These are phyloP conservation scores for Dolichotis patagonum DNA, from an alignment of 2,113 vertebrate genomes.

Conservation along the genomic window DNA sequence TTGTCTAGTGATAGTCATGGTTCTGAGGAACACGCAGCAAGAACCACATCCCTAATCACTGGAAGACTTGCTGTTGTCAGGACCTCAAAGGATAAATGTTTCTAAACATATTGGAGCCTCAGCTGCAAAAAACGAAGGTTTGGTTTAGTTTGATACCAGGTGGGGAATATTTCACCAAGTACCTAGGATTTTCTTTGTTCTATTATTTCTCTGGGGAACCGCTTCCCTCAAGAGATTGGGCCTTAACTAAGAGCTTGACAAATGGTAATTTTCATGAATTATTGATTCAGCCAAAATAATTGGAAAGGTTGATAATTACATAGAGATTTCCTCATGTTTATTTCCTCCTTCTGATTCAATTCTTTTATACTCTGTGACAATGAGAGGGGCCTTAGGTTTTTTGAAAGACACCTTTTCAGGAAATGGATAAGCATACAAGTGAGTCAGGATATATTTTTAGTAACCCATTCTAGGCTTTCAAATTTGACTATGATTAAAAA, in stretches of 20 bases:
- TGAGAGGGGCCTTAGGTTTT: slow-evolving; percentile 4
- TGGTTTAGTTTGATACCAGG: slow-evolving; percentile 54
- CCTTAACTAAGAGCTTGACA: slow-evolving; percentile 69
- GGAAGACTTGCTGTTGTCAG: neutral
- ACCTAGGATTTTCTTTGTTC: slow-evolving; percentile 66
- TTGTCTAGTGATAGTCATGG: neutral
- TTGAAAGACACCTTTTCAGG: neutral
- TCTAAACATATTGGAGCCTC: slow-evolving; percentile 21
- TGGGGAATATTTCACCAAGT: slow-evolving; percentile 19
- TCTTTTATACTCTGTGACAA: slow-evolving; percentile 37
- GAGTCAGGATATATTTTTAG: neutral
- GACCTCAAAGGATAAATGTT: neutral
- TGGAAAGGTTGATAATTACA: slow-evolving; percentile 67
- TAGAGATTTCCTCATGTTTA: neutral
- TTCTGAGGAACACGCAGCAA: neutral
- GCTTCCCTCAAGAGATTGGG: neutral
- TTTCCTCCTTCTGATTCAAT: slow-evolving; percentile 28
- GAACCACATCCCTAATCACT: neutral
- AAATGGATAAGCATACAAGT: neutral
- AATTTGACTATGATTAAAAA: neutral
- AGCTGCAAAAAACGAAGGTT: neutral
- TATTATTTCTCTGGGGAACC: neutral
- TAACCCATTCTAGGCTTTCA: neutral
- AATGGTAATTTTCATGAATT: slow-evolving; percentile 70
- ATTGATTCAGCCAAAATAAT: slow-evolving; percentile 71